A percentile compares a stretch with the other conserved stretches of the same genome.
Conservation (phyloP, 2,113 vertebrate species). For the Odocoileus hemionus region DNA sequence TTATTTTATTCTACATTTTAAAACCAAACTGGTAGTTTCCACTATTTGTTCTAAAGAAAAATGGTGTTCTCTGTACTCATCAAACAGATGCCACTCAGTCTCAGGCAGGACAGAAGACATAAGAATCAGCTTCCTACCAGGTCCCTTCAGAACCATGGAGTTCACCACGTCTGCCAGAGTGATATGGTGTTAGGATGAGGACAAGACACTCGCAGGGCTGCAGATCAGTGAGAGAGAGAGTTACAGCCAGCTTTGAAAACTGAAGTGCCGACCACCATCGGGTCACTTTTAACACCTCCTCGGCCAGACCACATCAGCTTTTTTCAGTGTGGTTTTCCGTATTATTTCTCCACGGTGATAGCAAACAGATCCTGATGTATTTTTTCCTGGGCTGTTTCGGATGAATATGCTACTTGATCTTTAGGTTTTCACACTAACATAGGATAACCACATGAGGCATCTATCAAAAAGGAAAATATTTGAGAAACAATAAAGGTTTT, state of each 20-base stretch:
- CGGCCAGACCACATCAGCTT: background rate
- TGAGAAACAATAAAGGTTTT: background rate
- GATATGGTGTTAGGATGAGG: background rate
- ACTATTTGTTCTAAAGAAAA: background rate
- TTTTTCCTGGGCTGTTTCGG: background rate
- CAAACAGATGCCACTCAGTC: too few species aligned
- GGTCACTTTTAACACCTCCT: background rate
- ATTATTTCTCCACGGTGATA: background rate
- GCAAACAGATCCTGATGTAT: background rate
- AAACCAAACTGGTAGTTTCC: background rate
- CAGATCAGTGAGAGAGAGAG: background rate
- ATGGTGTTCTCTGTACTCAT: background rate
- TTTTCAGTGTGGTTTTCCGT: background rate
- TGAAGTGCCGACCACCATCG: background rate
- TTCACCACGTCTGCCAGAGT: background rate
- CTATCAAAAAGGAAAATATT: background rate
- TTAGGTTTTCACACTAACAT: background rate
- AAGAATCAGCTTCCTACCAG: background rate
- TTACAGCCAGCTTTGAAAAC: background rate
- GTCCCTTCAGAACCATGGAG: background rate
- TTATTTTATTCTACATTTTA: background rate
- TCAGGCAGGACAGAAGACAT: background rate
- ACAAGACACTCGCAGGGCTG: accelerated
- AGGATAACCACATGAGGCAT: background rate
- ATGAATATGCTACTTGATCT: background rate